Evolutionary conservation across 2,797 vertebrate genomes (phyloP), one percentile per base, ranked within the genome.

Genomic region (Acanthornis magna): DNA sequence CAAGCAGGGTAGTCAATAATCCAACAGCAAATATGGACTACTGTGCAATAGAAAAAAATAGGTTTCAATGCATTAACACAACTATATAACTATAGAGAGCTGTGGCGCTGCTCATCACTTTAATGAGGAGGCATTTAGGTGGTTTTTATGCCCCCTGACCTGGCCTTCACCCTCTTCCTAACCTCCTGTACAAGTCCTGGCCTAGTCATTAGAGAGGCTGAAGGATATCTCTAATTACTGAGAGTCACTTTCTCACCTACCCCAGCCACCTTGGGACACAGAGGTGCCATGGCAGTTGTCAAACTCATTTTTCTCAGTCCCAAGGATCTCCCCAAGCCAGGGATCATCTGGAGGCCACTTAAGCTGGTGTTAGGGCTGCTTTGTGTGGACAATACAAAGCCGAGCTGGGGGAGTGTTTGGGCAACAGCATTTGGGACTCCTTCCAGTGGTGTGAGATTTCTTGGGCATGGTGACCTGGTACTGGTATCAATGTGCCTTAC

Each of bases 391-490:
- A 30, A 71, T 29, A 53, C 9, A 80, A 57, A 62, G 60, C 21
- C 58, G 66, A 85, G 51, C 11, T 62, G 34, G 38, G 22, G 32
- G n/a, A 84, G 54, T 32, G 48, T 65, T 80, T 75, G 17, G 34
- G 58, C 43, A 72, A 30, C 2, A 14, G 32, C 25, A 36, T 55
- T 22, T 95, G 87, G 92, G 81, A 91, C 43, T 86, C 79, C 14
- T 85, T 89, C 91, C 95, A 96, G 73, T 5, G 10, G 18, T n/a
- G 23, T 84, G 87, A 88, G 70, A 63, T 89, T 92, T 80, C 85
- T 86, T 84, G 95, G 85, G 85, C 91, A 89, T 62, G 66, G 85
- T 3, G 87, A 96, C 93, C 91, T 81, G 40, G 40, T 54, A 43
- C 40, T 25, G 45, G n/a, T 53, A 84, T 82, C 15, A 38, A 66